Conservation (phyloP, 2,113 vertebrate species). For the Tragelaphus strepsiceros region DNA sequence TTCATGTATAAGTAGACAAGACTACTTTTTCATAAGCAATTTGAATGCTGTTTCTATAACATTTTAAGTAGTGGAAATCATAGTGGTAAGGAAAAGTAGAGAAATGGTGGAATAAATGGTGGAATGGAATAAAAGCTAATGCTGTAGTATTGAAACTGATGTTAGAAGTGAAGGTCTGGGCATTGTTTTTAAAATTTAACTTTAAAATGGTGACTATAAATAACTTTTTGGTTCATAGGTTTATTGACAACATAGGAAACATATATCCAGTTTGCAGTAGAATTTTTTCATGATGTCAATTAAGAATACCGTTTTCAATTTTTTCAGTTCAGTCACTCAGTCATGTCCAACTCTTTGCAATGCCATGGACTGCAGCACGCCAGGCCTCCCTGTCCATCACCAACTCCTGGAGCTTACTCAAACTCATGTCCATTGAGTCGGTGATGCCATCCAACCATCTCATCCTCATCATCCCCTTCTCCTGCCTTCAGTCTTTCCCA, state of each 20-base stretch:
- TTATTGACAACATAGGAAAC: background rate
- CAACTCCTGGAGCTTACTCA: background rate
- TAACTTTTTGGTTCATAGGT: background rate
- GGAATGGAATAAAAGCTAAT: background rate
- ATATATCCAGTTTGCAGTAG: background rate
- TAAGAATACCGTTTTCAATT: background rate
- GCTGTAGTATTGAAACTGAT: background rate
- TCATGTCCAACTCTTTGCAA: background rate
- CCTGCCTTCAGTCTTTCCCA: background rate
- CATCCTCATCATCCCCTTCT: background rate
- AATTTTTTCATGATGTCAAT: background rate
- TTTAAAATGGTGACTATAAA: background rate
- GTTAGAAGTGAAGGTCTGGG: background rate
- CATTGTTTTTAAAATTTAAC: background rate
- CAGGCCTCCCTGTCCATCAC: background rate
- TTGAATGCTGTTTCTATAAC: background rate
- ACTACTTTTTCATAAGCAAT: background rate
- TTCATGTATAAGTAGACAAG: background rate
- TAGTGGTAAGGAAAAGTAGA: background rate
- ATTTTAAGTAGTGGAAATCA: background rate
- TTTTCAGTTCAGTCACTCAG: background rate
- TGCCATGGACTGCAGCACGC: background rate
- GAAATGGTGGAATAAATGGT: background rate
- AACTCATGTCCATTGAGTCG: background rate
- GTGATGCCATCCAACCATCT: background rate